Evolutionary conservation across 1,140 invertebrate species (phyloP), one percentile per base, ranked within the genome.

Genomic region (Trichonephila clavipes): DNA sequence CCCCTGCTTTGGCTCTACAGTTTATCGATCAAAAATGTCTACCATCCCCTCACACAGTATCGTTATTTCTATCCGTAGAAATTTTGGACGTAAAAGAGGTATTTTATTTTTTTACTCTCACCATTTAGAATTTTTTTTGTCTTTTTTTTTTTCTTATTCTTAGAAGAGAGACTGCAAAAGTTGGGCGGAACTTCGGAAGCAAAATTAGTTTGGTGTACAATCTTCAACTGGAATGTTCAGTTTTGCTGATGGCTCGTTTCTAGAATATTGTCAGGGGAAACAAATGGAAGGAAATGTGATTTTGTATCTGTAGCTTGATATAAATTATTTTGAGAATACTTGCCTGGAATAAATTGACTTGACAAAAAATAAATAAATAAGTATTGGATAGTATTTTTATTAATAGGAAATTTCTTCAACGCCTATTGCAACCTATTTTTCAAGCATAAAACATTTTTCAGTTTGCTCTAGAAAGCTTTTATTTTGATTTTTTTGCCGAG

Each of bases 1-100:
- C 72, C 72, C 72, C 72, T 77, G 72, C 72, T 40, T 77, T 77
- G 72, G 28, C 72, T 77, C 72, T 77, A 77, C 24, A 77, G 72
- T 77, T 77, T 77, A 77, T 77, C 72, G 72, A 77, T 77, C 72
- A 77, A 77, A 77, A 77, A 77, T 77, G 72, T 77, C 72, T 28
- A 19, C 72, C 72, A 24, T 69, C 72, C 72, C 34, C 72, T 14
- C 72, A 34, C 28, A 16, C 72, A 77, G 72, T 28, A 40, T 77
- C 28, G 66, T 77, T 77, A 77, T 77, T 77, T 77, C 28, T 77
- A 40, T 28, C 72, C 16, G 72, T 34, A 40, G 72, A 77, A 77
- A 77, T 77, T 77, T 77, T 77, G 24, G 72, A 77, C 72, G 72
- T 77, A 77, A 77, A 77, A 77, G 28, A 77, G 28, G 24, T 77